Conservation (phyloP, 2,113 vertebrate genomes). For the Pseudorhombus dupliciocellatus region DNA sequence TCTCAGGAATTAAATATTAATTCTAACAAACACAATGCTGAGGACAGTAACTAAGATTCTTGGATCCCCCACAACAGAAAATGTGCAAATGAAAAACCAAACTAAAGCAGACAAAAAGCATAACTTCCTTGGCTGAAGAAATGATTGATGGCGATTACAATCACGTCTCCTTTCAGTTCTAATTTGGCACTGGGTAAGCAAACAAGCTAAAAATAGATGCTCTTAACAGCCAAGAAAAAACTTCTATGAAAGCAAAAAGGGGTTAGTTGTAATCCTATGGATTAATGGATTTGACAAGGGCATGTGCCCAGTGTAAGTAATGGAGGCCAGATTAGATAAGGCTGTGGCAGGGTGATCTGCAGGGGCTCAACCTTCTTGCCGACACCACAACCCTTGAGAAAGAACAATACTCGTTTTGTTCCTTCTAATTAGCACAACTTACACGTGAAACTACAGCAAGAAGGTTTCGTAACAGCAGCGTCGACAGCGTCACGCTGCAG, state of each 20-base stretch:
- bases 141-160: not conserved
- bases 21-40: too few relatives aligned
- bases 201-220: constrained; percentile 65
- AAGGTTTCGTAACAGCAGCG: not conserved
- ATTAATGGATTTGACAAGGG: constrained; percentile 76
- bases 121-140: not conserved
- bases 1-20: too few relatives aligned
- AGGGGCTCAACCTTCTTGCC: constrained; percentile 45
- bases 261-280: constrained; percentile 74
- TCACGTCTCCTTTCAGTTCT: constrained; percentile 41
- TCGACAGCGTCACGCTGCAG: not conserved
- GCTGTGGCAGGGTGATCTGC: constrained; percentile 51
- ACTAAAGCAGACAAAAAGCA: too few relatives aligned
- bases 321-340: constrained; percentile 74
- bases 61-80: too few relatives aligned
- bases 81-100: too few relatives aligned
- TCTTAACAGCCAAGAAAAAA: constrained; percentile 58
- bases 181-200: constrained; percentile 61
- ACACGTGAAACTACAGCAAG: not conserved
- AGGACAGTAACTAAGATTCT: too few relatives aligned
- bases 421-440: not conserved
- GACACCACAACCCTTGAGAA: constrained; percentile 15
- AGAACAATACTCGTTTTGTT: not conserved
- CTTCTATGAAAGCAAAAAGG: constrained; percentile 75
- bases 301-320: constrained; percentile 71